Evolutionary conservation across 2,113 vertebrate species (phyloP).

Genomic region (Xerus inauris): DNA sequence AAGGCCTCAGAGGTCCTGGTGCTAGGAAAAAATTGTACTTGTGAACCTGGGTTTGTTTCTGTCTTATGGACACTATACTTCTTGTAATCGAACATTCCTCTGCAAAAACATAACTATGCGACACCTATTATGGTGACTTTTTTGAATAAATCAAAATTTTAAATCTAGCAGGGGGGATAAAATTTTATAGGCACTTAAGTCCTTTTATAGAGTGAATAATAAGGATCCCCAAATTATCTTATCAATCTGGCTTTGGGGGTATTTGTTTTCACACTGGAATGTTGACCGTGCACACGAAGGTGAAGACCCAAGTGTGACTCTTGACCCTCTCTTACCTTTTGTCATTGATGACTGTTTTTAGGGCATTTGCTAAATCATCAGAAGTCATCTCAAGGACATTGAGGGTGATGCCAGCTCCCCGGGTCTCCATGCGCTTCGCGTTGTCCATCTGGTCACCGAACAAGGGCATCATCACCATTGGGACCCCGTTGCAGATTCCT

Average conservation of each 20-base stretch:
- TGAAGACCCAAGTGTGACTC: background rate
- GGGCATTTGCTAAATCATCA: slow-evolving; percentile 85
- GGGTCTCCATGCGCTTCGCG: slow-evolving; percentile 87
- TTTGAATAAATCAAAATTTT: background rate
- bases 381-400: slow-evolving; percentile 89
- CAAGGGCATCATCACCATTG: slow-evolving; percentile 94
- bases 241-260: background rate
- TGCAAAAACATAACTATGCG: background rate
- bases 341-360: slow-evolving; percentile 91
- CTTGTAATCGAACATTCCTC: background rate
- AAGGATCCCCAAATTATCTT: background rate
- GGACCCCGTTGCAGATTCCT: slow-evolving; percentile 94
- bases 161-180: background rate
- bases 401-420: slow-evolving; percentile 89
- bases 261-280: background rate
- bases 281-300: background rate
- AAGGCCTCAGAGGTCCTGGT: background rate
- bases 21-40: background rate
- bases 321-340: slow-evolving; percentile 87
- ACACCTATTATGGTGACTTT: background rate
- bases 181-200: background rate
- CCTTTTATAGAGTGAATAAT: background rate
- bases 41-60: background rate
- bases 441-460: slow-evolving; percentile 94
- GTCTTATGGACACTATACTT: background rate